Conservation (phyloP, 2,113 vertebrate genomes). For the Stictonetta naevosa region DNA sequence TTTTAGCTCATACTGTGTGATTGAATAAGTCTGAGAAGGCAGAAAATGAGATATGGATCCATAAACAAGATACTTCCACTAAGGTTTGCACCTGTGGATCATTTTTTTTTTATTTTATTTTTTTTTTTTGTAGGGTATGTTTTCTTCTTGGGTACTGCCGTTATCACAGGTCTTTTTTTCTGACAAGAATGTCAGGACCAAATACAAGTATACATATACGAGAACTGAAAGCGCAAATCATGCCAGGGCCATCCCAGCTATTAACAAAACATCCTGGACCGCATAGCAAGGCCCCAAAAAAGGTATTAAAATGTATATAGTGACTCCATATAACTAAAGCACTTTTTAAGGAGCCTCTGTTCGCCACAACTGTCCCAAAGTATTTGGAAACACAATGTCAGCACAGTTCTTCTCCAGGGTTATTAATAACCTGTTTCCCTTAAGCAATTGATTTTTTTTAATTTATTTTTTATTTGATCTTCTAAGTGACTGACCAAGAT, state of each 20-base stretch:
- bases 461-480: background rate
- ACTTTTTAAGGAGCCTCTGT: background rate
- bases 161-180: background rate
- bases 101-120: background rate
- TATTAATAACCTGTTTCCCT: background rate
- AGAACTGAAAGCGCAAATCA: background rate
- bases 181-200: background rate
- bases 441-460: background rate
- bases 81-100: background rate
- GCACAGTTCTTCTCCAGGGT: background rate
- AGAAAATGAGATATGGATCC: background rate
- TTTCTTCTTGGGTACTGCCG: background rate
- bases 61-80: background rate
- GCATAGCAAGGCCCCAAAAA: background rate
- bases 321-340: background rate
- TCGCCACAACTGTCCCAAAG: background rate
- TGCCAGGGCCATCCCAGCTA: background rate
- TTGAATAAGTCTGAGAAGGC: background rate
- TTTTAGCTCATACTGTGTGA: background rate
- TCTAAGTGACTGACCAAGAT: background rate
- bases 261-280: background rate
- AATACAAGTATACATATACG: accelerated
- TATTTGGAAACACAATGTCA: background rate
- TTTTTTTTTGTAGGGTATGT: background rate
- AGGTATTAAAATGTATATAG: background rate